phyloP scores from a whole-genome alignment of 2,888 invertebrate species.

The Machimus rusticus region DNA sequence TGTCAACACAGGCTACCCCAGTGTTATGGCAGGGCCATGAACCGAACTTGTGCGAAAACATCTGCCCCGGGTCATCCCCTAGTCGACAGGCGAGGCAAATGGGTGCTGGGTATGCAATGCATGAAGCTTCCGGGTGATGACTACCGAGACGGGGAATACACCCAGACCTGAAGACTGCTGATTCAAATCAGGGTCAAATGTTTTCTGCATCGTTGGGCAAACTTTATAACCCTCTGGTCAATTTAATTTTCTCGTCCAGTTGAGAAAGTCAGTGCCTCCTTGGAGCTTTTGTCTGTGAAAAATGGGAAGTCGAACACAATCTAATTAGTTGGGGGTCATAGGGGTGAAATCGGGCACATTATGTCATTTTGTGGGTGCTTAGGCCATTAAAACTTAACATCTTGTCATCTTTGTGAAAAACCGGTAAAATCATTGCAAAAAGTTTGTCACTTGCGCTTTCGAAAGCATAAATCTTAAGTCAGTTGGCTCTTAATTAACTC shows the following conservation, averaged over 20 bases:
- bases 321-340: slow-evolving; percentile 13
- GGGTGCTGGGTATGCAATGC: slow-evolving; percentile 7
- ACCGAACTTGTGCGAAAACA: slow-evolving; percentile 26
- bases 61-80: slow-evolving; percentile 6
- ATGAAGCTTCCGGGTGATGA: neutral
- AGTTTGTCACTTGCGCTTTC: neutral
- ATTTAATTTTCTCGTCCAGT: slow-evolving; percentile 57
- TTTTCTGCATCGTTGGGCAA: slow-evolving; percentile 58
- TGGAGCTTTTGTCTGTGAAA: neutral
- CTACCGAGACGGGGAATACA: neutral
- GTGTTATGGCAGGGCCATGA: slow-evolving; percentile 3
- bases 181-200: slow-evolving; percentile 58
- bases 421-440: neutral
- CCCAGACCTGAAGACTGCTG: slow-evolving; percentile 56
- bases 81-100: neutral
- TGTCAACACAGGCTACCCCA: slow-evolving; percentile 8
- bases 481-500: neutral
- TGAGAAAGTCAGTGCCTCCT: neutral
- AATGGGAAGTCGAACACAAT: slow-evolving; percentile 7
- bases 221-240: slow-evolving; percentile 61
- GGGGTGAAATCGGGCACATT: neutral
- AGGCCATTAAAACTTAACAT: neutral
- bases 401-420: neutral
- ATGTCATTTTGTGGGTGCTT: neutral
- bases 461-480: neutral